Conservation (phyloP, 2,888 invertebrate genomes). For the Petrolisthes cinctipes region DNA sequence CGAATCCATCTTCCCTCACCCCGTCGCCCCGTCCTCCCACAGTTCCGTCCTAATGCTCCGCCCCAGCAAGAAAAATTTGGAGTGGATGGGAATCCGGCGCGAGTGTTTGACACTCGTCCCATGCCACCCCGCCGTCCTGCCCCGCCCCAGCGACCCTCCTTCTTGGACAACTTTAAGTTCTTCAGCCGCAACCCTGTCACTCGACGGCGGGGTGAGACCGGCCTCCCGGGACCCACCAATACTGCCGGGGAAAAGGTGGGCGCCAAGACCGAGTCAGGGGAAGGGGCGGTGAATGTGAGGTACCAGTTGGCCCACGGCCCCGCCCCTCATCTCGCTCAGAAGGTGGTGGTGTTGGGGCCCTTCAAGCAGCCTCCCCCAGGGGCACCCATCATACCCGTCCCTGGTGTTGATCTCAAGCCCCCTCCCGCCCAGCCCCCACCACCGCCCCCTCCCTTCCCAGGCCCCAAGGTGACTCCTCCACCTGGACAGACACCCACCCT, state of each 20-base stretch:
- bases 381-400: slow-evolving; percentile 37
- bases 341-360: slow-evolving; percentile 45
- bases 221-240: slow-evolving; percentile 8
- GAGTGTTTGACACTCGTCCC: slow-evolving; percentile 26
- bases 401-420: slow-evolving; percentile 14
- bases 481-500: not conserved
- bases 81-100: not conserved
- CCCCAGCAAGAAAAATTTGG: slow-evolving; percentile 41
- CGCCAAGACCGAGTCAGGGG: not conserved
- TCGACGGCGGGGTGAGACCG: slow-evolving; percentile 40
- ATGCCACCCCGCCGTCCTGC: slow-evolving; percentile 25
- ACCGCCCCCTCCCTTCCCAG: slow-evolving; percentile 30
- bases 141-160: slow-evolving; percentile 19
- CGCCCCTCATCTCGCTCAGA: slow-evolving; percentile 33
- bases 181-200: slow-evolving; percentile 37
- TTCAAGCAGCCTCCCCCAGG: slow-evolving; percentile 41
- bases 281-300: not conserved
- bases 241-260: slow-evolving; percentile 7
- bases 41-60: slow-evolving; percentile 38
- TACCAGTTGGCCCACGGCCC: slow-evolving; percentile 47
- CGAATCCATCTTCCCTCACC: slow-evolving; percentile 17
- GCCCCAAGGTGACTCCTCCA: slow-evolving; percentile 27
- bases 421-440: slow-evolving; percentile 11
- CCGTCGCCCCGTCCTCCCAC: slow-evolving; percentile 26
- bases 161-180: slow-evolving; percentile 35